These are phyloP conservation scores for Brachymystax lenok DNA, from an alignment of 2,797 vertebrate genomes.

Conservation along the genomic window DNA sequence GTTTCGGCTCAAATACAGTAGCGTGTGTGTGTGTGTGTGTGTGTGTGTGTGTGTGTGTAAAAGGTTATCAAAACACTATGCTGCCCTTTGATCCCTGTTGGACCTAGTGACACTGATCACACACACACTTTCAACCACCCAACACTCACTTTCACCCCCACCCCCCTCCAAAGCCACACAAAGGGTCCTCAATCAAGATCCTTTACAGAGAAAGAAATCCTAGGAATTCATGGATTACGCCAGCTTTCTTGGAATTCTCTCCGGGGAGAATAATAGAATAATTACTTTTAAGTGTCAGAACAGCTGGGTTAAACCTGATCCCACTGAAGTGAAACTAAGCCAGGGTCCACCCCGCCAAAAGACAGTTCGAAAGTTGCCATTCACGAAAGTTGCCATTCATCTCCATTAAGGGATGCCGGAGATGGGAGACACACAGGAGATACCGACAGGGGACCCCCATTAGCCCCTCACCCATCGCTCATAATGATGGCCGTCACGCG, in stretches of 20 bases:
- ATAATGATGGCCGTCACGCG: constrained; percentile 31
- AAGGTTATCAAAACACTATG: background rate
- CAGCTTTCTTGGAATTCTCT: background rate
- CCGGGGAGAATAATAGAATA: constrained; percentile 21
- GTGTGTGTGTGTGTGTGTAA: background rate
- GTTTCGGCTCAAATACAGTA: background rate
- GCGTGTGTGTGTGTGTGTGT: no score
- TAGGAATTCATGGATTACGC: constrained; percentile 22
- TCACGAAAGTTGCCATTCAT: constrained; percentile 43
- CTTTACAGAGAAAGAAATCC: constrained; percentile 4
- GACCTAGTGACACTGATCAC: background rate
- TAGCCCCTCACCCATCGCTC: constrained; percentile 35
- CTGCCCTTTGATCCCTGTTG: background rate
- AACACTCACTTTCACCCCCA: background rate
- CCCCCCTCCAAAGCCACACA: background rate
- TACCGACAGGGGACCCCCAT: constrained; percentile 17
- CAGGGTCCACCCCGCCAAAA: constrained; percentile 23
- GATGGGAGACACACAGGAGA: constrained; percentile 7
- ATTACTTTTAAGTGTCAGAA: constrained; percentile 29
- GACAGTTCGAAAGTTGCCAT: constrained; percentile 36
- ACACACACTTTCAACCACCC: background rate
- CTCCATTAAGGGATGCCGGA: constrained; percentile 38
- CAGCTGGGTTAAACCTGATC: constrained; percentile 25
- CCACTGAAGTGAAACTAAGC: constrained; percentile 23
- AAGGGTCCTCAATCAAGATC: constrained; percentile 20